Evolutionary conservation across 2,113 vertebrate genomes (phyloP), one percentile per base, ranked within the genome.

Genomic region (Gallinago media): DNA sequence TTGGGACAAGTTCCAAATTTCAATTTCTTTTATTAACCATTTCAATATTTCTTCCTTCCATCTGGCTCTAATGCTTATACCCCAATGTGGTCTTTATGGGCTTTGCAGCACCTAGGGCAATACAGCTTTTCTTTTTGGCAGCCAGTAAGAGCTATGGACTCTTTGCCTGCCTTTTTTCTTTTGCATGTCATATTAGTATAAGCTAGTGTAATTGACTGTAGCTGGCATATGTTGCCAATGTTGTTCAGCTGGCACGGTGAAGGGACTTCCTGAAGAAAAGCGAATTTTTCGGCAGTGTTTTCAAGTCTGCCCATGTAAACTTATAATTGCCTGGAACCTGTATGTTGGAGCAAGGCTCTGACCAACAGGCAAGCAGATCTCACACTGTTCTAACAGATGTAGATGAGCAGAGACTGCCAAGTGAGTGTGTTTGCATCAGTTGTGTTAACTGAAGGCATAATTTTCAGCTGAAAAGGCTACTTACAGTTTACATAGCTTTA

Each of bases 331-430:
- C 68, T 88, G 91, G 94, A 96, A 96, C 91, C 91, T 96, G 70
- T 91, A 95, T 36, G 22, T 52, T 92, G 88, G 88, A 96, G 95
- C 85, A 94, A 89, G 82, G 72, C 65, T 96, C 85, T 92, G 96
- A 95, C 96, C 96, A 95, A 96, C 94, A 96, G 96, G 90, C 91
- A 92, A 96, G 92, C 79, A 95, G 79, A 94, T 88, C 85, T 95
- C 96, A 96, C 79, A 86, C 96, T 97, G 96, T 93, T 96, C 66
- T 59, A 95, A 89, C 96, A 97, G 94, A 95, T 97, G 96, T 93
- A 97, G 91, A 96, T 91, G 76, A 92, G 83, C 54, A 93, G 54
- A 94, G 79, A 61, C 85, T 96, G 96, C 95, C 96, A 96, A 96
- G 65, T 81, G 76, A 89, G 40, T 86, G 52, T 72, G 92, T 93